Evolutionary conservation across 2,113 vertebrate genomes (phyloP).

Genomic region (Sander lucioperca): DNA sequence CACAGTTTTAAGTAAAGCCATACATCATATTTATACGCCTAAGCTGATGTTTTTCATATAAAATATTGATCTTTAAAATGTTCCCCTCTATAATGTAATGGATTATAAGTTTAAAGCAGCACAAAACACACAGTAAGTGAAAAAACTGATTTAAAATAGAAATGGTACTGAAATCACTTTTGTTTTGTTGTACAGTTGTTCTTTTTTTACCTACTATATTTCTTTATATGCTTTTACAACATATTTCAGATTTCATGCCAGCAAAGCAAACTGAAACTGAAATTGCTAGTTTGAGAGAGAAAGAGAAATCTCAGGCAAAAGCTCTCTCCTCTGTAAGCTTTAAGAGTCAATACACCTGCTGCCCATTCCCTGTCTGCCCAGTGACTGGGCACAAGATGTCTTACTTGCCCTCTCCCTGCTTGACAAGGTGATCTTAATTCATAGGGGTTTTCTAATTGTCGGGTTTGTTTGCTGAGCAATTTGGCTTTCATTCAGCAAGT

Average conservation of each 20-base stretch:
- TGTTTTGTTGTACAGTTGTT: too few relatives aligned
- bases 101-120: too few relatives aligned
- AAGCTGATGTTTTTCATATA: not conserved
- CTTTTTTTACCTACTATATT: not conserved
- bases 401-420: not conserved
- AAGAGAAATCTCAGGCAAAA: not conserved
- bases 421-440: not conserved
- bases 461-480: conserved; percentile 51
- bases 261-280: not conserved
- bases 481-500: conserved; percentile 43
- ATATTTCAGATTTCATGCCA: not conserved
- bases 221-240: not conserved
- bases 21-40: not conserved
- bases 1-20: not conserved
- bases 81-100: not conserved
- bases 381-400: conserved; percentile 21
- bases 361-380: conserved; percentile 39
- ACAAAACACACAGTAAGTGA: not conserved
- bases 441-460: conserved; percentile 43
- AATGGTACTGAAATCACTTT: not conserved
- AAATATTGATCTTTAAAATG: not conserved
- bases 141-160: not conserved
- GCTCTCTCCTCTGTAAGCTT: conserved; percentile 26
- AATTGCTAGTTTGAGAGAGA: conserved; percentile 1
- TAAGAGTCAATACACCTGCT: conserved; percentile 44